These are phyloP conservation scores for Eristalis pertinax DNA, from an alignment of 2,888 invertebrate genomes.

Conservation along the genomic window DNA sequence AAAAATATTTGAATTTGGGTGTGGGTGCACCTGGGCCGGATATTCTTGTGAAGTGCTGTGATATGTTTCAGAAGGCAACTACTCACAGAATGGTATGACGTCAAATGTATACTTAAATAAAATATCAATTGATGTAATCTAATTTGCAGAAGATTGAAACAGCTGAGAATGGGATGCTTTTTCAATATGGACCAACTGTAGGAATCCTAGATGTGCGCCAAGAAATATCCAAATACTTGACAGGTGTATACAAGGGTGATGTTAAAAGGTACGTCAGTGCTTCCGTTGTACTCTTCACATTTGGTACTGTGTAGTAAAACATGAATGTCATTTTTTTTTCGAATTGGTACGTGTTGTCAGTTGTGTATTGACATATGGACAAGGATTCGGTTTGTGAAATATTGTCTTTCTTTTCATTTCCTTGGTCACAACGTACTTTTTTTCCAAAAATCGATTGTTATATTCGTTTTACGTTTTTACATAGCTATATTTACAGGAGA, in stretches of 20 bases:
- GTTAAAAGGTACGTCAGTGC: slow-evolving; percentile 79
- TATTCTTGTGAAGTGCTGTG: slow-evolving; percentile 81
- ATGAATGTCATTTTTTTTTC: background rate
- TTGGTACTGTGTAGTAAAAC: background rate
- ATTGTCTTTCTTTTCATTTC: background rate
- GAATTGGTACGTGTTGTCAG: background rate
- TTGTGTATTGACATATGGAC: no score
- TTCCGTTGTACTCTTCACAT: background rate
- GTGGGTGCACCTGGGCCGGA: slow-evolving; percentile 84
- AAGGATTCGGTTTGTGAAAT: background rate
- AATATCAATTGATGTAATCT: background rate
- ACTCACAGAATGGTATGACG: slow-evolving; percentile 81
- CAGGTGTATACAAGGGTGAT: slow-evolving; percentile 80
- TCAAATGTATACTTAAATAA: background rate
- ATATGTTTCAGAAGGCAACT: slow-evolving; percentile 82
- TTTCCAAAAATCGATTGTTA: no score
- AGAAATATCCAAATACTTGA: slow-evolving; percentile 82
- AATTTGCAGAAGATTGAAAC: slow-evolving; percentile 75
- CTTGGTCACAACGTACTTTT: no score
- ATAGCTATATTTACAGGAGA: no score
- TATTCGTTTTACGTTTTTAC: no score
- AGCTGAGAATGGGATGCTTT: slow-evolving; percentile 78
- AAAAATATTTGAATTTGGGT: slow-evolving; percentile 81
- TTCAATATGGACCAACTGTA: slow-evolving; percentile 83
- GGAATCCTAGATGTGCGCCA: slow-evolving; percentile 82